These are phyloP conservation scores for Pyrocoelia pectoralis DNA, from an alignment of 2,888 invertebrate species.

Conservation along the genomic window DNA sequence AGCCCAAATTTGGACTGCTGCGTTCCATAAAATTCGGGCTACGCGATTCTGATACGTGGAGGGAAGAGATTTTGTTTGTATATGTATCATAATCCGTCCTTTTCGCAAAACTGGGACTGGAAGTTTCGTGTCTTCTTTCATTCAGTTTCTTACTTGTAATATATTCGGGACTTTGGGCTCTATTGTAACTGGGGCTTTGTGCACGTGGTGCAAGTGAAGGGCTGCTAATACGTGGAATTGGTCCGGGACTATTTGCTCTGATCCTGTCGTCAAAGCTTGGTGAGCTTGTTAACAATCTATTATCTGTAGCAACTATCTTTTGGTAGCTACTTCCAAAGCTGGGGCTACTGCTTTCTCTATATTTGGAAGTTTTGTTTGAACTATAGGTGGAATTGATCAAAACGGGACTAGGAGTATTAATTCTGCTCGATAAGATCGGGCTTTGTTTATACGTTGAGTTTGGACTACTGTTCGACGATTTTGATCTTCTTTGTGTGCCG, in stretches of 20 bases:
- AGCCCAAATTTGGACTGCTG: constrained; percentile 50
- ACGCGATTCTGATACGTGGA: constrained; percentile 51
- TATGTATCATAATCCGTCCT: constrained; percentile 51
- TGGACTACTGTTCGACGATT: constrained; percentile 62
- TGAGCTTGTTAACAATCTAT: constrained; percentile 50
- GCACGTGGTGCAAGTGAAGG: constrained; percentile 51
- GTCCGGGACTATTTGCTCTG: constrained; percentile 49
- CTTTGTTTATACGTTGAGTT: constrained; percentile 54
- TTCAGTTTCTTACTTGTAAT: constrained; percentile 54
- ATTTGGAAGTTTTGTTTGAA: constrained; percentile 41
- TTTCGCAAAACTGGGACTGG: constrained; percentile 51
- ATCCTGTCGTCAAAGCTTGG: constrained; percentile 49
- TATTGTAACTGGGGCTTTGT: constrained; percentile 51
- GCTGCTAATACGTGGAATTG: constrained; percentile 50
- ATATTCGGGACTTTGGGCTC: constrained; percentile 57
- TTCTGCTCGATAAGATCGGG: constrained; percentile 52
- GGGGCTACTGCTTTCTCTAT: constrained; percentile 28
- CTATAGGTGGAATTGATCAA: constrained; percentile 38
- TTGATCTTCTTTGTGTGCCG: constrained; percentile 73
- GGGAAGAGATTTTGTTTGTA: constrained; percentile 54
- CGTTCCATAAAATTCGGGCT: constrained; percentile 53
- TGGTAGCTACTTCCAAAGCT: constrained; percentile 52
- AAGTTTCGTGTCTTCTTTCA: constrained; percentile 51
- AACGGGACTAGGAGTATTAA: constrained; percentile 52
- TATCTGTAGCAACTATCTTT: constrained; percentile 50